Conservation (phyloP, 2,113 vertebrate species). For the Thamnophis sirtalis region DNA sequence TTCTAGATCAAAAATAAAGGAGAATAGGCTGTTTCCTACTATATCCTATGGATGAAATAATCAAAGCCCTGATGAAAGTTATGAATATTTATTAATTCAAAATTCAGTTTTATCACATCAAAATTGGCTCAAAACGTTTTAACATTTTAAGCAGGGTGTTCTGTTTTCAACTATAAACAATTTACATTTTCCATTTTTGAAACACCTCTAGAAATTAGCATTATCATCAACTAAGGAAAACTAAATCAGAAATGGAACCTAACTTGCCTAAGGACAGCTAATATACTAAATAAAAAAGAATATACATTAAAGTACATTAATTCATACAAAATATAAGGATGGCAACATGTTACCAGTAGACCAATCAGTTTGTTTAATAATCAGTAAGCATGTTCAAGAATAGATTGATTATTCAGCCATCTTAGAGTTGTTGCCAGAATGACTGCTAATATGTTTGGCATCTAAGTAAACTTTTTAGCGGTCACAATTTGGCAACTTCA, state of each 20-base stretch:
- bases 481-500: background rate
- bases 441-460: background rate
- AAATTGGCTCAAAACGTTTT: background rate
- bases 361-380: background rate
- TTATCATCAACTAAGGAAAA: background rate
- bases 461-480: background rate
- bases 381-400: background rate
- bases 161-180: background rate
- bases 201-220: background rate
- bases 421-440: background rate
- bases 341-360: background rate
- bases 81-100: background rate
- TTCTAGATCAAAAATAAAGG: background rate
- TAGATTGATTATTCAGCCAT: background rate
- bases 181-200: background rate
- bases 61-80: background rate
- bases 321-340: background rate
- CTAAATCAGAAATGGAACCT: background rate
- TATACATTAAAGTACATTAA: background rate
- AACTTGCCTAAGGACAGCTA: background rate
- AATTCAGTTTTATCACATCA: background rate
- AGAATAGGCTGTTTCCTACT: background rate
- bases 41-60: background rate
- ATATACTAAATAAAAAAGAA: background rate
- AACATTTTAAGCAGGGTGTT: background rate